Evolutionary conservation across 2,888 invertebrate species (phyloP), one percentile per base, ranked within the genome.

Genomic region (Agriopis marginaria): DNA sequence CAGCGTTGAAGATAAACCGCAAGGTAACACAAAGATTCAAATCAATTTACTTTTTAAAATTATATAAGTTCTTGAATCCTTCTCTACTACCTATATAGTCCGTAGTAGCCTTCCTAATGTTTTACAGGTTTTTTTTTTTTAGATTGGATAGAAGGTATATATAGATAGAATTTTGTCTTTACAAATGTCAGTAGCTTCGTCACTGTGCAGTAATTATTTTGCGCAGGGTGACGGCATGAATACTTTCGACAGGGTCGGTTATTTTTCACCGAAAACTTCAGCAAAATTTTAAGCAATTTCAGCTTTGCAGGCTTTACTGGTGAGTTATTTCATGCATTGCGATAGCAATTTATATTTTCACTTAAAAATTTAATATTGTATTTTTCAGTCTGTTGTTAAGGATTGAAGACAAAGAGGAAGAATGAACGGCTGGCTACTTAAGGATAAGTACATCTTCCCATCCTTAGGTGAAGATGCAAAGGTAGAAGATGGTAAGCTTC

Each of bases 231-330:
- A 17, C 60, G 60, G 55, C 12, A 53, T 56, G 68, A 47, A 63
- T 68, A 68, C 60, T 64, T 68, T 68, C 54, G 68, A 68, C 63
- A 60, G 68, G 50, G 14, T 62, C 65, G 78, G 72, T 67, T 72
- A 68, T 68, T 64, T 68, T 68, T 61, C 64, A 40, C 8, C 32
- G 53, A 61, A 63, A 64, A 68, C 60, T 68, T 55, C 60, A 45
- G 60, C 32, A 50, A 60, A 60, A 39, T 68, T 58, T 64, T 55
- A 39, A 60, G 40, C 54, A 49, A 42, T 64, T 68, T 64, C 14
- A 49, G 53, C 58, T 44, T 32, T 12, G 42, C 53, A 62, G 40
- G 47, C 54, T 49, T 56, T 44, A 23, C 63, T 44, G 56, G 40
- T 23, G 45, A 63, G 58, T 44, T 68, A 59, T 68, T 63, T 64